phyloP scores from a whole-genome alignment of 2,888 invertebrate species.

The Phengaris arion region DNA sequence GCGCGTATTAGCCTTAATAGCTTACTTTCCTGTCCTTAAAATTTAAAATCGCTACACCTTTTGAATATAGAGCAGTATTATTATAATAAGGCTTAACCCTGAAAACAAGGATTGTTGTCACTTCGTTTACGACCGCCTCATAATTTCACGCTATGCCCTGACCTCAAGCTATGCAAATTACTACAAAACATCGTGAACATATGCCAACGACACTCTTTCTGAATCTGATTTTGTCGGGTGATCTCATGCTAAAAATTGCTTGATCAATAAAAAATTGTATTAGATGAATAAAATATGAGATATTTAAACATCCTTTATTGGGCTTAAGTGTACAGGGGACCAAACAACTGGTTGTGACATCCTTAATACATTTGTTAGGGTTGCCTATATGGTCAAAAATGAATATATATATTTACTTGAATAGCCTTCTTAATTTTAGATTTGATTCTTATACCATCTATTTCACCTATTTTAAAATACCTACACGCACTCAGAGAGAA shows the following conservation, averaged over 20 bases:
- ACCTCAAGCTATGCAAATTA: conserved; percentile 17
- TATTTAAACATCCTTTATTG: neutral
- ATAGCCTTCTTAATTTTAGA: too few relatives aligned
- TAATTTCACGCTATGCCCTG: neutral
- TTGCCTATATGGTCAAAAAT: neutral
- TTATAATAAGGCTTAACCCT: neutral
- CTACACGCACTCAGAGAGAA: too few relatives aligned
- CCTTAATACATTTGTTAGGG: neutral
- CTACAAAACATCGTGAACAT: neutral
- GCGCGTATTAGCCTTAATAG: neutral
- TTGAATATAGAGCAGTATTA: neutral
- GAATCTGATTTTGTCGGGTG: neutral
- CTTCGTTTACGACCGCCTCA: neutral
- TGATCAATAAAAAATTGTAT: neutral
- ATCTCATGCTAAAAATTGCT: neutral
- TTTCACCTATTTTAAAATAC: too few relatives aligned
- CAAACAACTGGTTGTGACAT: neutral
- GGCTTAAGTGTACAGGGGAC: neutral
- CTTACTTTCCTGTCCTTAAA: neutral
- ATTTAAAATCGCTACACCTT: neutral
- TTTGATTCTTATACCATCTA: too few relatives aligned
- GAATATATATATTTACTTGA: neutral
- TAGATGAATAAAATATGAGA: neutral
- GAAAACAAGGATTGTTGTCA: neutral
- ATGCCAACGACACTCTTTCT: neutral